These are phyloP conservation scores for Climacteris rufus DNA, from an alignment of 2,113 vertebrate genomes.

Conservation along the genomic window DNA sequence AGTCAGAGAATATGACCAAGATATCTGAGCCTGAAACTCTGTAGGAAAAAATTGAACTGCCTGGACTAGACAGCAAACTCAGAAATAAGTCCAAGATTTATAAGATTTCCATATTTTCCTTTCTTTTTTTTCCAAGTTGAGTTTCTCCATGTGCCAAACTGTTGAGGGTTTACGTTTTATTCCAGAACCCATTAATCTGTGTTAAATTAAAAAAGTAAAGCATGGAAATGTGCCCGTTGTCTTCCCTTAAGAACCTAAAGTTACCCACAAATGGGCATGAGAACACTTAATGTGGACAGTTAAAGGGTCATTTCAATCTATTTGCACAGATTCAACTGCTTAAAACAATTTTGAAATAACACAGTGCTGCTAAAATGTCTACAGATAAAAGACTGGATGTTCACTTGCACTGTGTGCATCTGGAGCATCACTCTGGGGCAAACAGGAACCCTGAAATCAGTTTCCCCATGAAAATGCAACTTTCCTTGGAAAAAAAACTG, in stretches of 20 bases:
- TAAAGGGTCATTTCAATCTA: background rate
- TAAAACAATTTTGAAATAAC: background rate
- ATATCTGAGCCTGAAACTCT: slow-evolving; percentile 58
- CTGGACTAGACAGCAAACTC: slow-evolving; percentile 43
- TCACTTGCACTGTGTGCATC: background rate
- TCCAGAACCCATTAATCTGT: slow-evolving; percentile 72
- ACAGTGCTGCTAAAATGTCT: background rate
- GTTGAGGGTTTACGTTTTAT: slow-evolving; percentile 62
- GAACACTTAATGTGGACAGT: background rate
- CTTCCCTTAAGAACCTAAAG: slow-evolving; percentile 62
- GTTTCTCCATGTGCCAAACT: slow-evolving; percentile 51
- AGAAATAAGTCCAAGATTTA: slow-evolving; percentile 64
- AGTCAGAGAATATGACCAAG: slow-evolving; percentile 53
- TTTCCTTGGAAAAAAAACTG: background rate
- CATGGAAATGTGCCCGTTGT: slow-evolving; percentile 57
- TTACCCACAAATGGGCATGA: background rate
- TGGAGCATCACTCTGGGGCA: background rate
- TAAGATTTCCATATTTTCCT: slow-evolving; percentile 54
- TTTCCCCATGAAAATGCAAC: background rate
- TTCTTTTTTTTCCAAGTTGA: slow-evolving; percentile 63
- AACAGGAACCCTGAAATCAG: background rate
- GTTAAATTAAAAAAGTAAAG: slow-evolving; percentile 48
- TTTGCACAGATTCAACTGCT: background rate
- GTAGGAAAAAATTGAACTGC: slow-evolving; percentile 65
- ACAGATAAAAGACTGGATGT: background rate